phyloP scores from a whole-genome alignment of 2,797 vertebrate genomes.

The Psittacula echo region DNA sequence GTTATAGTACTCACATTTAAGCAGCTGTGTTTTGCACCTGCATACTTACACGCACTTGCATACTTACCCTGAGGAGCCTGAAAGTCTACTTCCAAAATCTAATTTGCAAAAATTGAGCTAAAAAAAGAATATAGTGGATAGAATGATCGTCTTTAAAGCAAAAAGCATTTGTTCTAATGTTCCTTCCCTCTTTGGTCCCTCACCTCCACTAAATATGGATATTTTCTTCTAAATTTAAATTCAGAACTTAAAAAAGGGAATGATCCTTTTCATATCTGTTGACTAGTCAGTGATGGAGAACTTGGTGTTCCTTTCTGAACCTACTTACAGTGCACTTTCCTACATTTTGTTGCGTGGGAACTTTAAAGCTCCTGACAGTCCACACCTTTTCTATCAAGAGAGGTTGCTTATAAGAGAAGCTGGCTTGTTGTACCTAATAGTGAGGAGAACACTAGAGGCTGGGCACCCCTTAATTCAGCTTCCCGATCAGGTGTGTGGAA shows the following conservation, averaged over 20 bases:
- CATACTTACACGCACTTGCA: not conserved
- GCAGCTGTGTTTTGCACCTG: not conserved
- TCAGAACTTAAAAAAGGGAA: not conserved
- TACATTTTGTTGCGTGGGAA: not conserved
- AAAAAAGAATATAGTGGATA: not conserved
- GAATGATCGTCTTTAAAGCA: not conserved
- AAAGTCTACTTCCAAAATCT: not conserved
- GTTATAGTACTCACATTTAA: not conserved
- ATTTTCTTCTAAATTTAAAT: not conserved
- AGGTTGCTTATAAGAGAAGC: not conserved
- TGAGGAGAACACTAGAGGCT: not conserved
- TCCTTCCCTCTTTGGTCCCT: not conserved
- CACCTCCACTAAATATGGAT: not conserved
- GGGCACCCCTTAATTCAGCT: not conserved
- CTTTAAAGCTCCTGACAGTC: not conserved
- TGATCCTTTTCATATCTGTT: not conserved
- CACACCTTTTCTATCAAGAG: not conserved
- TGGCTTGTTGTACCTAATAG: not conserved
- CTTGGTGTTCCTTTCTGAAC: not conserved
- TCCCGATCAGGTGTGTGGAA: fast-evolving
- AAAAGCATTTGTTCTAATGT: not conserved
- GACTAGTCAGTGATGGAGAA: not conserved
- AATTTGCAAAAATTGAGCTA: not conserved
- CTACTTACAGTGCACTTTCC: not conserved
- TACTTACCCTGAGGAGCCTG: not conserved